These are phyloP conservation scores for Drosophila virilis DNA, from an alignment of 1,140 invertebrate genomes.

Conservation along the genomic window DNA sequence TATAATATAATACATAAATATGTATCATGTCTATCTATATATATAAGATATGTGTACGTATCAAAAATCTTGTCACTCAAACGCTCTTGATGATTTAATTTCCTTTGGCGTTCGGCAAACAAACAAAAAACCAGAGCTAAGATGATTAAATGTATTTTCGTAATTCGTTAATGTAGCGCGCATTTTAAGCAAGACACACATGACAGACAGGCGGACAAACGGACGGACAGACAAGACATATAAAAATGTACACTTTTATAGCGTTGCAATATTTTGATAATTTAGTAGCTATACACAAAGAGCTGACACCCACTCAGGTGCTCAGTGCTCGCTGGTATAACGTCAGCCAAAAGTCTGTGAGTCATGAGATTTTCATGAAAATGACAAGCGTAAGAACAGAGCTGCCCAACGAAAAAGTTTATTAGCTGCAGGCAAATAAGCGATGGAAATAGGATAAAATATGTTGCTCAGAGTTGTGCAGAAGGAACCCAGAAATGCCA, in stretches of 20 bases:
- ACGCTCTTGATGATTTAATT: conserved; percentile 74
- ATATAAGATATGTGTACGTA: neutral
- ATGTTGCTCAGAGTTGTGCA: conserved; percentile 3
- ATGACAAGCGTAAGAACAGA: conserved; percentile 20
- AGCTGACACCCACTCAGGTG: conserved; percentile 45
- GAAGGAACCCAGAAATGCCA: conserved; percentile 4
- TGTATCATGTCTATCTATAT: neutral
- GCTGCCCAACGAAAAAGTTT: conserved; percentile 3
- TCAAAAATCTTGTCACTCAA: conserved; percentile 61
- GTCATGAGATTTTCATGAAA: conserved; percentile 29
- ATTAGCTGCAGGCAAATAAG: conserved; percentile 15
- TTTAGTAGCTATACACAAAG: conserved; percentile 49
- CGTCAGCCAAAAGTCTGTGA: conserved; percentile 29
- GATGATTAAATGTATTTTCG: conserved; percentile 69
- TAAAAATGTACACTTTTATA: conserved; percentile 58
- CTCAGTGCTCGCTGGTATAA: conserved; percentile 8
- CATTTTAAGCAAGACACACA: conserved; percentile 26
- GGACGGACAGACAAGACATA: conserved; percentile 38
- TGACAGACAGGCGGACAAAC: conserved; percentile 18
- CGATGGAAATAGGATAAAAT: conserved; percentile 13
- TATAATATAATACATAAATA: neutral
- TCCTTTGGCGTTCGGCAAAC: conserved; percentile 58
- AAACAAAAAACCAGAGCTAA: conserved; percentile 46
- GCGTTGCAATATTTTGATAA: conserved; percentile 75
- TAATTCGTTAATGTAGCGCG: conserved; percentile 58